These are phyloP conservation scores for Apolygus lucorum DNA, from an alignment of 1,140 invertebrate genomes.

Conservation along the genomic window DNA sequence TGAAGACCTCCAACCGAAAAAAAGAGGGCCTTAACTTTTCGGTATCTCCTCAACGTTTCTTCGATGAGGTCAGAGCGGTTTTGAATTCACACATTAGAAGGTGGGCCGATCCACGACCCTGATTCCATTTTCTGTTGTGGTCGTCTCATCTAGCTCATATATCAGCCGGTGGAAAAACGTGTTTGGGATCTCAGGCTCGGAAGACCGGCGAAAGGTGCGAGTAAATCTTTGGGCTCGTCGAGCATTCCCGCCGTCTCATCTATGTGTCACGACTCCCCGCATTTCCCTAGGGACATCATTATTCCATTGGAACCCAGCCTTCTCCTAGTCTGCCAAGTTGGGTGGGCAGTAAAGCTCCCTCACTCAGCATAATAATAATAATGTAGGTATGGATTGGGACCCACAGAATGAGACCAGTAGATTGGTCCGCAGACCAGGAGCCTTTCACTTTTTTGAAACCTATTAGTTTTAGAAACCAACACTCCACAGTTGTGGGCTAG, in stretches of 20 bases:
- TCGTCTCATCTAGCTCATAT: constrained; percentile 6
- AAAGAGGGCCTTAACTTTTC: not conserved
- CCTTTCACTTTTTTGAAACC: too few species aligned
- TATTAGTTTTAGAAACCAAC: too few species aligned
- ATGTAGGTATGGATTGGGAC: too few species aligned
- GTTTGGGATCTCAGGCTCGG: not conserved
- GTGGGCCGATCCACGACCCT: constrained; percentile 15
- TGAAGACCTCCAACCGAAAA: not conserved
- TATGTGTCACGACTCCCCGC: not conserved
- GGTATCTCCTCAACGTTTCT: not conserved
- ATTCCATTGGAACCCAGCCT: too few species aligned
- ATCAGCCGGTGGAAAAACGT: not conserved
- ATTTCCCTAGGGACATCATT: not conserved
- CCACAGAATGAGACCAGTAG: too few species aligned
- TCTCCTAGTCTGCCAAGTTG: too few species aligned
- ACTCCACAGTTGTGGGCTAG: too few species aligned
- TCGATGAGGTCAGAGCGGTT: constrained; percentile 2
- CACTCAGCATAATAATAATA: too few species aligned
- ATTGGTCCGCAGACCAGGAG: too few species aligned
- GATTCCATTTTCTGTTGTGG: not conserved
- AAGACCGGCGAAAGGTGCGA: not conserved
- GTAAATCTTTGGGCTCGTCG: not conserved
- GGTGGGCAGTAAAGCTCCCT: too few species aligned
- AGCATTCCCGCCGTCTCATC: not conserved
- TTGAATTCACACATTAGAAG: constrained; percentile 15